Conservation (phyloP, 2,888 invertebrate species). For the Himalopsyche kuldschensis region DNA sequence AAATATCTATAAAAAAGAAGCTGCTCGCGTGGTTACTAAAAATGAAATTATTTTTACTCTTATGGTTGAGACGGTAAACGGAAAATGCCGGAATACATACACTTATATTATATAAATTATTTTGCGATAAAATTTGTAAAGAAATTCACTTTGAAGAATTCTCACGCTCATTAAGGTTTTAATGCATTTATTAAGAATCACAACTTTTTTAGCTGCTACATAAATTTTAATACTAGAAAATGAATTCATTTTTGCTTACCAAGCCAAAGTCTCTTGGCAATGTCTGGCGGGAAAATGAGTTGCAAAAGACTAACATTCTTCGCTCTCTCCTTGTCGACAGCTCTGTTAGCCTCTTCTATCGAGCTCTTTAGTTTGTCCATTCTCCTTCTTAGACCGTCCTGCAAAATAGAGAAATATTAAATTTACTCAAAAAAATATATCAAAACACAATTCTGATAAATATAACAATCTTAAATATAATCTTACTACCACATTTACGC, state of each 20-base stretch:
- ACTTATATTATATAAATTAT: no score
- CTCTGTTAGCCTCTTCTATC: constrained; percentile 89
- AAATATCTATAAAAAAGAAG: no score
- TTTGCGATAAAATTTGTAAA: no score
- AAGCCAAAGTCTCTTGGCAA: constrained; percentile 90
- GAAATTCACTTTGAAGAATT: background rate
- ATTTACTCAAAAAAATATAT: no score
- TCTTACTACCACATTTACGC: no score
- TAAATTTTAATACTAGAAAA: background rate
- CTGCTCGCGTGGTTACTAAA: no score
- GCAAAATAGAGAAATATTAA: constrained; percentile 40
- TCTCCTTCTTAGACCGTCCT: constrained; percentile 85
- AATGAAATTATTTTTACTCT: no score
- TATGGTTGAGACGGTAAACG: no score
- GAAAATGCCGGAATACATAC: no score
- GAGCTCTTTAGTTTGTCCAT: constrained; percentile 95
- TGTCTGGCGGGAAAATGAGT: constrained; percentile 92
- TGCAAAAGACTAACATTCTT: constrained; percentile 93
- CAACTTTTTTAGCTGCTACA: background rate
- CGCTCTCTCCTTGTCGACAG: constrained; percentile 89
- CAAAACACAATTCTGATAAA: no score
- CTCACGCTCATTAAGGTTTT: background rate
- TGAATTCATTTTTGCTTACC: constrained; percentile 62
- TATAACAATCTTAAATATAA: no score
- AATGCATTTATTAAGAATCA: background rate